phyloP scores from a whole-genome alignment of 2,797 vertebrate species.

The Muscicapa comitata region DNA sequence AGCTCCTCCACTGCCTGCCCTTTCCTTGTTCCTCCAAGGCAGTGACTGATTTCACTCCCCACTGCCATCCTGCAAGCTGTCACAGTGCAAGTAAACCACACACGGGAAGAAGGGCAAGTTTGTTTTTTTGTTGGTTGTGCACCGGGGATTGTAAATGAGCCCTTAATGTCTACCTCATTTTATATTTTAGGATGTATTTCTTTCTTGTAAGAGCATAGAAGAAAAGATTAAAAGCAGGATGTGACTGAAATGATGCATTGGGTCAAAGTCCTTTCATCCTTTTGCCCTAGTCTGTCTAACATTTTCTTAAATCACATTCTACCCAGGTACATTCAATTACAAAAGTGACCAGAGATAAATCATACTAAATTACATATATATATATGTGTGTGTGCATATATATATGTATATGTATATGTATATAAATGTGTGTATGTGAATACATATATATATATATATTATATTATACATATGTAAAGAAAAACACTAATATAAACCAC shows the following conservation, averaged over 20 bases:
- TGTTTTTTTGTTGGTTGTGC: background rate
- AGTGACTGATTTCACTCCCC: background rate
- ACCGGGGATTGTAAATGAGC: slow-evolving; percentile 37
- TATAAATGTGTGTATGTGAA: background rate
- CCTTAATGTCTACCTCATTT: slow-evolving; percentile 30
- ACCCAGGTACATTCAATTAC: slow-evolving; percentile 31
- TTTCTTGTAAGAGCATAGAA: background rate
- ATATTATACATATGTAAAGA: background rate
- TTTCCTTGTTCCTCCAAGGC: background rate
- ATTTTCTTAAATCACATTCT: slow-evolving; percentile 43
- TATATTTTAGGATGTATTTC: slow-evolving; percentile 22
- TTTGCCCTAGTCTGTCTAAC: slow-evolving; percentile 6
- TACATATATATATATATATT: background rate
- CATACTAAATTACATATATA: slow-evolving; percentile 7
- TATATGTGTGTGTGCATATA: no score
- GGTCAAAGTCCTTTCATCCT: slow-evolving; percentile 41
- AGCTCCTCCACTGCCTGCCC: background rate
- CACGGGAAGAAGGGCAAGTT: background rate
- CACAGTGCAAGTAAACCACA: background rate
- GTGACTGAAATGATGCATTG: background rate
- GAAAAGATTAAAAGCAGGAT: background rate
- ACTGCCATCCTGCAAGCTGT: background rate
- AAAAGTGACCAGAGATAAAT: slow-evolving; percentile 54
- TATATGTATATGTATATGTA: no score
- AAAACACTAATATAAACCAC: background rate